A percentile compares a stretch with the other conserved stretches of the same genome.
phyloP scores from a whole-genome alignment of 2,888 invertebrate genomes.

The Ormyrus pomaceus region DNA sequence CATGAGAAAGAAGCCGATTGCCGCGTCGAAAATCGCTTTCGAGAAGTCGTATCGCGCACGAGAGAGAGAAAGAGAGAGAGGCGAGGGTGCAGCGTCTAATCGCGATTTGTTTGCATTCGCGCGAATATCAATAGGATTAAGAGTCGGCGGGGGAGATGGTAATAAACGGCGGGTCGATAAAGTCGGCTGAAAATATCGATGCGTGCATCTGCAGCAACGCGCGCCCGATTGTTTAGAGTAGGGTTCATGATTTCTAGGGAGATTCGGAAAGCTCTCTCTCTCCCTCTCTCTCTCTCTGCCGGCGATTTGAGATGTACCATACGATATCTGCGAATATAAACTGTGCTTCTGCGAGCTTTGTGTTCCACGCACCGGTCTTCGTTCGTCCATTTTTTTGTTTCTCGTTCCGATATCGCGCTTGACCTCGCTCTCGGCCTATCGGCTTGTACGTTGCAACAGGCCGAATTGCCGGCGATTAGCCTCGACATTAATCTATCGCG shows the following conservation, averaged over 20 bases:
- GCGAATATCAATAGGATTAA: constrained; percentile 73
- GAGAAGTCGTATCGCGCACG: constrained; percentile 59
- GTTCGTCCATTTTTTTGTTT: constrained; percentile 3
- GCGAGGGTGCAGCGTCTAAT: constrained; percentile 20
- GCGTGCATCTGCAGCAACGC: not conserved
- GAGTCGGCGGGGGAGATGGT: constrained; percentile 64
- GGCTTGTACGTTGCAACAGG: constrained; percentile 22
- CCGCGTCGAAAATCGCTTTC: constrained; percentile 58
- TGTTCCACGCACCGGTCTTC: constrained; percentile 54
- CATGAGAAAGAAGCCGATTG: not conserved
- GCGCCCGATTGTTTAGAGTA: no score
- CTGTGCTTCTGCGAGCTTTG: constrained; percentile 20
- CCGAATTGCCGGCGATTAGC: constrained; percentile 36
- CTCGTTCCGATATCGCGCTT: constrained; percentile 38
- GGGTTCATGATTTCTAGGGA: no score
- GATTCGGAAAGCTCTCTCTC: no score
- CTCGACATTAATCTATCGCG: constrained; percentile 24
- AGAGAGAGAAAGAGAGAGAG: no score
- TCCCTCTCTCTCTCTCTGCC: no score
- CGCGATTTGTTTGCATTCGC: constrained; percentile 33
- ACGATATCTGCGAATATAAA: no score
- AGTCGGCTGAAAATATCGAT: constrained; percentile 68
- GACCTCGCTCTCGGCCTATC: constrained; percentile 40
- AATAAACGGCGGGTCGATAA: constrained; percentile 72
- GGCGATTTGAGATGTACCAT: no score